Base-by-base conservation (phyloP, 2,797 vertebrate genomes). In the Diplodus sargus region DNA sequence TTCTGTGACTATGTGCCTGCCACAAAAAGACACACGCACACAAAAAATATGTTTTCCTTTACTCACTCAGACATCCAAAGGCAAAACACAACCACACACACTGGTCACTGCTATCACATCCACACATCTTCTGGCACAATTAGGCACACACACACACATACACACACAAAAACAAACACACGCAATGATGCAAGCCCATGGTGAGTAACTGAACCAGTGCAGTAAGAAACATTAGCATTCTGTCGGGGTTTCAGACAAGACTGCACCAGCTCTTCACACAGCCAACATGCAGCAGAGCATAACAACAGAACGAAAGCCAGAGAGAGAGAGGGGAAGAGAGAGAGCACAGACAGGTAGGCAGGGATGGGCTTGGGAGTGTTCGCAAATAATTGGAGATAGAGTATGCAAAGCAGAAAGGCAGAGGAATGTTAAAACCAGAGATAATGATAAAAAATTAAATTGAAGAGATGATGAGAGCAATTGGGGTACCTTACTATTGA, bases 401-500 rank as follows among this genome's bases (percentile, higher is more conserved):
- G 81, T 75, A 16, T 52, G 45, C 70, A 84, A 87, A 80, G 81
- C n/a, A 58, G 52, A 62, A 45, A 58, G 22, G 61, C 16, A 63
- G 49, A 70, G 45, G 18, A 12, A 62, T 48, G 20, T 65, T 74
- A 70, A 48, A 16, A 43, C 10, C 16, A 72, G 22, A 73, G 13
- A 74, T 64, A 72, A 86, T 71, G 60, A 48, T 39, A 39, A 71
- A 63, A 79, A 63, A 79, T 70, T 18, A 80, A 85, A 85, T 70
- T 7, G 70, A 83, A 85, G 64, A 89, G 74, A 90, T 86, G 85
- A 90, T 86, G 81, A 88, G 64, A 84, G 76, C 71, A 85, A 86
- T 80, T 85, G 85, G 72, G 85, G 90, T 96, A 96, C 96, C 96
- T 96, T 96, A 94, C 95, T 95, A 92, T 95, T 95, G 91, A 93